Conservation (phyloP, 1,140 invertebrate genomes). For the Scaptomyza pallida region DNA sequence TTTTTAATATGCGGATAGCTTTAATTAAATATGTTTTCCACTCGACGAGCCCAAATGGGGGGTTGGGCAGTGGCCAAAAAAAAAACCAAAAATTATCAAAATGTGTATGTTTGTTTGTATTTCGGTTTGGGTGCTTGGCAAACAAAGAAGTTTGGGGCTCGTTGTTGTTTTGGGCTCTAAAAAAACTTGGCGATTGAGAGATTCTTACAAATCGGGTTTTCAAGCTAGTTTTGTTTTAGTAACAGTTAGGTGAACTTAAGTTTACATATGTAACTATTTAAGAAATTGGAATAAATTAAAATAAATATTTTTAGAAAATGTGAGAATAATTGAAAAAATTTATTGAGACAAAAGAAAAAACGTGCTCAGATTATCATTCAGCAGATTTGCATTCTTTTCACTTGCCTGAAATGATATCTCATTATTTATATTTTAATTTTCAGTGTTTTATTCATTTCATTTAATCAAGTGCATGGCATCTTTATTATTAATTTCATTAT, state of each 20-base stretch:
- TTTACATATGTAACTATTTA: too few relatives aligned
- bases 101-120: conserved; percentile 40
- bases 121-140: conserved; percentile 57
- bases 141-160: conserved; percentile 56
- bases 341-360: background rate
- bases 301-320: too few relatives aligned
- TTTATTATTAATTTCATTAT: conserved; percentile 60
- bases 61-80: conserved; percentile 15
- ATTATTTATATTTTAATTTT: conserved; percentile 19
- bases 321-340: too few relatives aligned
- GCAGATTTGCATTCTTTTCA: background rate
- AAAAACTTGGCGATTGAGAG: background rate
- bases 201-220: background rate
- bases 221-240: background rate
- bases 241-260: too few relatives aligned
- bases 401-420: conserved; percentile 14
- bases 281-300: too few relatives aligned
- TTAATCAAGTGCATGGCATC: conserved; percentile 21
- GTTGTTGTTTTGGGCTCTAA: conserved; percentile 4
- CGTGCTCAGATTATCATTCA: background rate
- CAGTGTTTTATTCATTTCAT: conserved; percentile 16
- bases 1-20: conserved; percentile 83
- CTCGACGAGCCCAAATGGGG: conserved; percentile 61
- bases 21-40: conserved; percentile 83
- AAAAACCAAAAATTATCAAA: conserved; percentile 49